Evolutionary conservation across 2,888 invertebrate species (phyloP), one percentile per base, ranked within the genome.

Genomic region (Agrochola litura): DNA sequence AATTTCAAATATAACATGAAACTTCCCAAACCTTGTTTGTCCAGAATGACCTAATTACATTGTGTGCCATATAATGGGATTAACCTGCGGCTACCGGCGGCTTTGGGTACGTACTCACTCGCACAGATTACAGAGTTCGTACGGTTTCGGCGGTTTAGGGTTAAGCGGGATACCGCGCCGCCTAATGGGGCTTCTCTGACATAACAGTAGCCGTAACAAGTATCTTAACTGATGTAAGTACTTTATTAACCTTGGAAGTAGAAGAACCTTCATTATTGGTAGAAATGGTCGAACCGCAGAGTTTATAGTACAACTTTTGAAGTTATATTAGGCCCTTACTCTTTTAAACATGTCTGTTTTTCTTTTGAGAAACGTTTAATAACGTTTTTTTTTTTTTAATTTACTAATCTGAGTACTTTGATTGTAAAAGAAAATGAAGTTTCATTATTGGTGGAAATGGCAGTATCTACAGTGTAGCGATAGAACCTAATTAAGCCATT

Each of bases 61-160:
- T 86, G 83, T 86, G 70, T 73, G 69, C 83, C 81, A 86, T 83
- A 87, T 96, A 96, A 96, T 95, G 90, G 92, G 96, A 96, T 96
- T 96, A 96, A 92, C 91, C 88, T 88, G 89, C 80, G 79, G 80
- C 84, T 69, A 43, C 56, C 82, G 82, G 73, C 87, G 85, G 86
- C 88, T 89, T 88, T 86, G 83, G 84, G 87, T 86, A 88, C 89
- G 91, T 87, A 90, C 90, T 88, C 90, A 91, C 92, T 91, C 91
- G 89, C 93, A 91, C 91, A 96, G 96, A 95, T 96, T 96, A 96
- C 90, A 56, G 92, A 92, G 89, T 91, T 94, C 90, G 87, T 96
- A 95, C 91, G 96, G 96, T 94, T 96, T 96, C 96, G 91, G 92
- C 88, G 92, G 90, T 95, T 95, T 95, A 95, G 96, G 96, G 96